phyloP scores from a whole-genome alignment of 2,888 invertebrate genomes.

The Sycophila texana region DNA sequence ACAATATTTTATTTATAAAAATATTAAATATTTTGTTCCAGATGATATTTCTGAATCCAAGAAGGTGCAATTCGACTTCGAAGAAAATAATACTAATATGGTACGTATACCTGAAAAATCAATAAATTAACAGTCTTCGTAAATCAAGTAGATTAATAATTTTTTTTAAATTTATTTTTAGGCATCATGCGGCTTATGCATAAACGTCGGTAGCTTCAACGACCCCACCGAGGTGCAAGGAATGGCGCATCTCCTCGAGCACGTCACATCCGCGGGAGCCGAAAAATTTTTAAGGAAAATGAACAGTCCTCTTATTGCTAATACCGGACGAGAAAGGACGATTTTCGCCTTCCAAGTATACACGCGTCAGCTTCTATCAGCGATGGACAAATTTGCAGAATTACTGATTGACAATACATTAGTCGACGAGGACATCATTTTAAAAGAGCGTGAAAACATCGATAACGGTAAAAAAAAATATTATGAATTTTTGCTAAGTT shows the following conservation, averaged over 20 bases:
- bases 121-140: too few relatives aligned
- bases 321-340: slow-evolving; percentile 91
- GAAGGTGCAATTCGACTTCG: too few relatives aligned
- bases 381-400: slow-evolving; percentile 91
- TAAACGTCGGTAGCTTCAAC: slow-evolving; percentile 87
- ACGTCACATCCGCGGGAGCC: slow-evolving; percentile 97
- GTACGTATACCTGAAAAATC: too few relatives aligned
- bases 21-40: background rate
- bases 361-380: slow-evolving; percentile 84
- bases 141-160: slow-evolving; percentile 59
- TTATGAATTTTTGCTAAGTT: background rate
- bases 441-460: slow-evolving; percentile 90
- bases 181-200: slow-evolving; percentile 86
- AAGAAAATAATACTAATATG: too few relatives aligned
- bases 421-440: slow-evolving; percentile 89
- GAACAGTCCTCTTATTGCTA: slow-evolving; percentile 91
- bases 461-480: slow-evolving; percentile 82
- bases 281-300: slow-evolving; percentile 83
- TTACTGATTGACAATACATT: slow-evolving; percentile 88
- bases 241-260: slow-evolving; percentile 90
- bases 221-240: slow-evolving; percentile 87
- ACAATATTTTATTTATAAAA: background rate
- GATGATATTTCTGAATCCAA: too few relatives aligned
- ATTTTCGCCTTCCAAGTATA: slow-evolving; percentile 92
- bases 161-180: slow-evolving; percentile 60